Evolutionary conservation across 2,888 invertebrate genomes (phyloP), one percentile per base, ranked within the genome.

Genomic region (Ypsolopha scabrella): DNA sequence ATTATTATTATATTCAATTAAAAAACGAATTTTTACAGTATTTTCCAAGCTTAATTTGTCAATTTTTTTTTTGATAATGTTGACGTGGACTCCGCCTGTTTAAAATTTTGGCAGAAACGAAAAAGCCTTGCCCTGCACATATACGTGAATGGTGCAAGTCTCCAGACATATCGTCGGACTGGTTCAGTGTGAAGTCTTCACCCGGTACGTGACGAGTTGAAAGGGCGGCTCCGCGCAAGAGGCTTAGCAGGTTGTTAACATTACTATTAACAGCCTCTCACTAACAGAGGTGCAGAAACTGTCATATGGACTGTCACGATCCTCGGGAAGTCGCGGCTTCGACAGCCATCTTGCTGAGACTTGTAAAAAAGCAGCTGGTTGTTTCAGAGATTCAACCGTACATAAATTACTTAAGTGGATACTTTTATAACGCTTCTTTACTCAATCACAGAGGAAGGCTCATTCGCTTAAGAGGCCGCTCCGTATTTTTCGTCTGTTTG

Each of bases 211-310:
- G 85, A 83, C 77, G 48, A 13, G 51, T 57, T 80, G 70, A 85
- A 86, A 69, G 66, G 74, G 73, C 77, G 76, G 77, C 70, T 46
- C 53, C 54, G 57, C 55, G 60, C 59, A 67, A 70, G 65, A 61
- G 67, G 63, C 66, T 65, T 62, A 62, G 76, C 83, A 85, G 82
- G 85, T 86, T 86, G 85, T 86, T 79, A 82, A 85, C 81, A 80
- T 60, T 59, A 57, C 68, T 70, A 76, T 80, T 82, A 81, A 75
- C 79, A 62, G 68, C 58, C 69, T 69, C 71, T 73, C 66, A 71
- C 75, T 62, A 59, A 59, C 24, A 66, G 68, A 72, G 70, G 68
- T 70, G 68, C 72, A 69, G 67, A 75, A 72, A 74, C 69, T 75
- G 69, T 73, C 78, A 67, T 69, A 56, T 51, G 54, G 48, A 51